Base-by-base conservation (phyloP, 2,797 vertebrate genomes). In the Fistularia commersonii region DNA sequence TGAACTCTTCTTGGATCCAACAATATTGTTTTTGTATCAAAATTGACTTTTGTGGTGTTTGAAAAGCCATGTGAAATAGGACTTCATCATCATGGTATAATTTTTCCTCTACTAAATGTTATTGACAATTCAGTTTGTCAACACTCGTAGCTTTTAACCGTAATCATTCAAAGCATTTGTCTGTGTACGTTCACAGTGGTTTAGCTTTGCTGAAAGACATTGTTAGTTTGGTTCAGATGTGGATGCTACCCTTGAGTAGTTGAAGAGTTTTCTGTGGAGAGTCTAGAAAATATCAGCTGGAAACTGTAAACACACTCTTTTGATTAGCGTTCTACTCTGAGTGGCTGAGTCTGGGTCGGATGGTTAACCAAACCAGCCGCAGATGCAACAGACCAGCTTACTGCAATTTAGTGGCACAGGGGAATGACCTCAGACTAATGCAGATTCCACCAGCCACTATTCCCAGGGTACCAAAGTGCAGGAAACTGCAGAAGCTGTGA, bases 401-500 rank as follows among this genome's bases (percentile, higher is more conserved):
- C 48, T 67, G 60, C 72, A 82, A 84, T 88, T 86, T 83, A 83
- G 79, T 61, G 67, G 57, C 69, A 66, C n/a, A 66, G 51, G 53
- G 52, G 77, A 79, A 67, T 80, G 80, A 84, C 72, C 81, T 85
- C 82, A 77, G 64, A 72, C 51, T 68, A 55, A 74, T 53, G 50
- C 70, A 60, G 57, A 70, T 66, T 69, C 66, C 39, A 1, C 66
- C 12, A 2, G 37, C 55, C 36, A 9, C 47, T 32, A 51, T 45
- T 65, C 74, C 65, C 51, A 65, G 54, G 61, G 71, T 57, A 80
- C 57, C 49, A 74, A 69, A 83, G 69, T 52, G 60, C 79, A 78
- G 79, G 77, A 88, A 91, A 80, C 79, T 72, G 66, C 81, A 82
- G 81, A 76, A 80, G 76, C 68, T 2, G 64, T 88, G 84, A 88